phyloP scores from a whole-genome alignment of 2,888 invertebrate species.

The Trissoscelio sp. region DNA sequence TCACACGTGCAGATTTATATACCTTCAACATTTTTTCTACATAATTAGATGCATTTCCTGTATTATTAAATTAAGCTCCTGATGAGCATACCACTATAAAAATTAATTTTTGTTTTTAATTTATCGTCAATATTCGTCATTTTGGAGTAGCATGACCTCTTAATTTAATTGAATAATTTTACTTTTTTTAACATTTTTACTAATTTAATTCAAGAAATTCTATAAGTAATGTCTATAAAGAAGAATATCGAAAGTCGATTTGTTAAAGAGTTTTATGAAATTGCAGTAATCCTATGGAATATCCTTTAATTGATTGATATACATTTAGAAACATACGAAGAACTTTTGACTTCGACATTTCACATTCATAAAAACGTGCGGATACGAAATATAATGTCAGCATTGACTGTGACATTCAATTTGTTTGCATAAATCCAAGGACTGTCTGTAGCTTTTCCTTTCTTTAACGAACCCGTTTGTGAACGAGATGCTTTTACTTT shows the following conservation, averaged over 20 bases:
- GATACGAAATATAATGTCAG: constrained; percentile 26
- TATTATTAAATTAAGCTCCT: no score
- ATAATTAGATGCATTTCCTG: no score
- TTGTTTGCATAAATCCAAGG: constrained; percentile 46
- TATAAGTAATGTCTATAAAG: no score
- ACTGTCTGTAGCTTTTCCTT: constrained; percentile 57
- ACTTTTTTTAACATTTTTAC: no score
- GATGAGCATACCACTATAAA: no score
- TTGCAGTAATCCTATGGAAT: constrained; percentile 10
- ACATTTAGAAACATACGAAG: constrained; percentile 21
- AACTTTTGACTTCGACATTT: constrained; percentile 25
- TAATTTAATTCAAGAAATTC: no score
- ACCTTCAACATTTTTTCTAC: no score
- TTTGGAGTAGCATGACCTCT: no score
- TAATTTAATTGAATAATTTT: no score
- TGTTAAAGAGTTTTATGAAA: constrained; percentile 12
- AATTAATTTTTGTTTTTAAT: no score
- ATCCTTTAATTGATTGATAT: constrained; percentile 35
- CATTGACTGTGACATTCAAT: constrained; percentile 43
- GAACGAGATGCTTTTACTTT: constrained; percentile 61
- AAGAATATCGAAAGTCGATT: constrained; percentile 6
- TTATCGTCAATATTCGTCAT: no score
- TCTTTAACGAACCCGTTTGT: constrained; percentile 59
- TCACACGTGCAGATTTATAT: no score
- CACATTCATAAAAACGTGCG: constrained; percentile 1